Evolutionary conservation across 1,140 invertebrate genomes (phyloP), one percentile per base, ranked within the genome.

Genomic region (Nymphalis io): DNA sequence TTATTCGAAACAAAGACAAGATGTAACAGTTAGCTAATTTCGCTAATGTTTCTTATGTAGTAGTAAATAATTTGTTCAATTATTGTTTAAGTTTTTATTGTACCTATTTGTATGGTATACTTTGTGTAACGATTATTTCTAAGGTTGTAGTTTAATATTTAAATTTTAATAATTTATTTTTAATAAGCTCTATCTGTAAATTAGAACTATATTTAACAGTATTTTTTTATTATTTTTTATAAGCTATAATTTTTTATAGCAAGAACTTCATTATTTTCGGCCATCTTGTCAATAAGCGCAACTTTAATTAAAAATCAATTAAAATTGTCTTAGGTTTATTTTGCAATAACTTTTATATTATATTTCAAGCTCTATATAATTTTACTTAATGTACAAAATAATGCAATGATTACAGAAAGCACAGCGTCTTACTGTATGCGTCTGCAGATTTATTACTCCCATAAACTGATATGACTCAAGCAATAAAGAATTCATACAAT

Each of bases 401-500:
- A 21, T 62, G 44, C 42, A n/a, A 46, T 81, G 75, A 83, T 77
- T 79, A 79, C 74, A 79, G 65, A 72, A 74, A 75, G 60, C 72
- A 68, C 72, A 79, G 60, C 73, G 59, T 64, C 65, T 60, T 48
- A 59, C 68, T 76, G 73, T 68, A 77, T 80, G 76, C 77, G 76
- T 80, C 76, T 74, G 40, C 64, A 60, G 80, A 84, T 85, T 87
- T 85, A 88, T 82, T 81, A 72, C 77, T 40, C 73, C 76, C 76
- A 83, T 87, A 84, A 88, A 88, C 67, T 82, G 77, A 83, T 83
- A 85, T 84, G 79, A 76, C 80, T 68, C 68, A 55, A 77, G 80
- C 80, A 84, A 83, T 88, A 88, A 88, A 84, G 78, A 74, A 79
- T 82, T 76, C 78, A 77, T 79, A 79, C 76, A 79, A 76, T 74